phyloP scores from a whole-genome alignment of 2,113 vertebrate species.

The Spheniscus mendiculus region DNA sequence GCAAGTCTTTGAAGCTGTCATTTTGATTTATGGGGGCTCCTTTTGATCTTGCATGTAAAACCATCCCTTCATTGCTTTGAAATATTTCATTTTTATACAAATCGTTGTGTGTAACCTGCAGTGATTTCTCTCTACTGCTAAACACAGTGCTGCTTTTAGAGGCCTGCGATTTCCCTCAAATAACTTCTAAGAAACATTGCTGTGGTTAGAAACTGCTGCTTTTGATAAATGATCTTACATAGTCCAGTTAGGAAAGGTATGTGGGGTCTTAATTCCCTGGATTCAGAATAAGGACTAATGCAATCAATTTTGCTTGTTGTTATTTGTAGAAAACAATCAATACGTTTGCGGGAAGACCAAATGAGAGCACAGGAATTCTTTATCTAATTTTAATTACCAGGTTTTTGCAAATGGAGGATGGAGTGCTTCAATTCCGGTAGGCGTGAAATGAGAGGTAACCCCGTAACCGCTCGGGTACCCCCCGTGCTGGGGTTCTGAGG shows the following conservation, averaged over 20 bases:
- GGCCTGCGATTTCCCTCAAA: not conserved
- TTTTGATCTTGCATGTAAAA: slow-evolving; percentile 35
- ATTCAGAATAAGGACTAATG: not conserved
- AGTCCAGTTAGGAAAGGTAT: not conserved
- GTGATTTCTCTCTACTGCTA: not conserved
- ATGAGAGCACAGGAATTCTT: not conserved
- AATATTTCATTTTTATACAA: not conserved
- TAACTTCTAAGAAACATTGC: not conserved
- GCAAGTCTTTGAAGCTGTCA: not conserved
- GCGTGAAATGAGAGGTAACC: not conserved
- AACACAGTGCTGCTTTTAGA: not conserved
- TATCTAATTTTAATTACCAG: not conserved
- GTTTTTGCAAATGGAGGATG: not conserved
- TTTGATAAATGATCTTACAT: not conserved
- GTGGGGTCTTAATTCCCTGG: not conserved
- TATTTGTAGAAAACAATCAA: not conserved
- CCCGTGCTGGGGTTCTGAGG: accelerated
- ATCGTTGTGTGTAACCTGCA: not conserved
- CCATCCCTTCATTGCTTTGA: not conserved
- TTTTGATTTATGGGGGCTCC: slow-evolving; percentile 18
- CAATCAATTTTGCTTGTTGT: not conserved
- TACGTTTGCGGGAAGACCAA: accelerated
- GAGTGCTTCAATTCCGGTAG: accelerated
- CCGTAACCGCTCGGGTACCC: accelerated
- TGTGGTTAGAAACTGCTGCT: not conserved